These are phyloP conservation scores for Drosophila ficusphila DNA, from an alignment of 1,140 invertebrate species.

Conservation along the genomic window DNA sequence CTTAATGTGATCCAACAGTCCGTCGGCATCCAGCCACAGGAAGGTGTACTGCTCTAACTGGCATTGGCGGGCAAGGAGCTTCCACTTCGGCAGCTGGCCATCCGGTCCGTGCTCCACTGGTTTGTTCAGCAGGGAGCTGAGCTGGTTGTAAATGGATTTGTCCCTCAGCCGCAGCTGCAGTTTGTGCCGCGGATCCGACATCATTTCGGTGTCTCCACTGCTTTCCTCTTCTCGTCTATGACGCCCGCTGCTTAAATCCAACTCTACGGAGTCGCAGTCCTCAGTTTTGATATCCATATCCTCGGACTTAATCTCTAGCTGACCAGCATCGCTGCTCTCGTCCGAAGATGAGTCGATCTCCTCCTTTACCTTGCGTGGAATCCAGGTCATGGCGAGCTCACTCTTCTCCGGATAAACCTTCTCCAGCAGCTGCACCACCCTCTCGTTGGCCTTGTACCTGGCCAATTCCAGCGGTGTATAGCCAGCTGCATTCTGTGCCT, in stretches of 20 bases:
- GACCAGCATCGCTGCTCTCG: constrained; percentile 60
- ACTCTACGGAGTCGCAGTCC: constrained; percentile 15
- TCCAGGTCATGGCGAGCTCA: constrained; percentile 63
- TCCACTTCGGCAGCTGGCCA: constrained; percentile 50
- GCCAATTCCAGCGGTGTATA: constrained; percentile 71
- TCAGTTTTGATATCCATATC: constrained; percentile 29
- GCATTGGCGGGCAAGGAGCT: constrained; percentile 45
- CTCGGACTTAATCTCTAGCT: constrained; percentile 47
- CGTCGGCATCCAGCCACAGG: constrained; percentile 59
- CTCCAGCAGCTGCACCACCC: constrained; percentile 48
- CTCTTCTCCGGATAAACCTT: constrained; percentile 57
- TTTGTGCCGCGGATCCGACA: background rate
- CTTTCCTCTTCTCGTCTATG: background rate
- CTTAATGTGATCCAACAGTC: constrained; percentile 62
- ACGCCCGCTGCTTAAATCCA: constrained; percentile 14
- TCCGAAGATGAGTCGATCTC: constrained; percentile 64
- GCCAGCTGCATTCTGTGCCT: constrained; percentile 59
- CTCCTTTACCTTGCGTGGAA: constrained; percentile 63
- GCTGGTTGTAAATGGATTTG: constrained; percentile 26
- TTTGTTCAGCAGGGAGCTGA: constrained; percentile 41
- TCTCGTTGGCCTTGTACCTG: constrained; percentile 31
- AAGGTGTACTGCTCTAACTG: constrained; percentile 46
- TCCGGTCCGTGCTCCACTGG: constrained; percentile 4
- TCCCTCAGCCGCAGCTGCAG: constrained; percentile 35
- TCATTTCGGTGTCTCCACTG: background rate